Conservation (phyloP, 2,113 vertebrate genomes). For the Cryptotis parvus region DNA sequence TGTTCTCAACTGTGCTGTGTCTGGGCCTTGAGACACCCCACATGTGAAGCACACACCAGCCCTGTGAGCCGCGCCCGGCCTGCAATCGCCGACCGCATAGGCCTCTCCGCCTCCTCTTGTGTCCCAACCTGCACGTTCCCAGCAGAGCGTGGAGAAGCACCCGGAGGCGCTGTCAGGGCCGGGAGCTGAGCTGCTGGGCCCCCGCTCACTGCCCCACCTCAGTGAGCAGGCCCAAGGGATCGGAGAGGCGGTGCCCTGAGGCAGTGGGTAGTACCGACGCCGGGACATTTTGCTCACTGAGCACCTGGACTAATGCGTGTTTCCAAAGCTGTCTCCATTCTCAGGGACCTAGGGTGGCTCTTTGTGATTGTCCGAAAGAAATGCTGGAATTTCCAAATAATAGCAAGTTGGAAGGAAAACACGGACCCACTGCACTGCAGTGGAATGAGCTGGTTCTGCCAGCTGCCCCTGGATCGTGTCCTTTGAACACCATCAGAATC, state of each 20-base stretch:
- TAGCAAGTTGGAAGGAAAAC: not conserved
- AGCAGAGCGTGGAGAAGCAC: no score
- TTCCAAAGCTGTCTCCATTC: conserved; percentile 1
- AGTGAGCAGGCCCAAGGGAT: not conserved
- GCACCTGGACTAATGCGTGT: not conserved
- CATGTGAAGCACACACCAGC: no score
- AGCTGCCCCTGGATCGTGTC: no score
- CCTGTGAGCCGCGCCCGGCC: no score
- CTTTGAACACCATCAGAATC: no score
- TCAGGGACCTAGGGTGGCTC: not conserved
- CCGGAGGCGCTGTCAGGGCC: not conserved
- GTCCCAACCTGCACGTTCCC: no score
- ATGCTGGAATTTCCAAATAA: conserved; percentile 8
- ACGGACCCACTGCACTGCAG: not conserved
- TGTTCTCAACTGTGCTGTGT: no score
- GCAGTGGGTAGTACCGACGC: not conserved
- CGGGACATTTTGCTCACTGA: not conserved
- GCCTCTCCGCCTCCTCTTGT: no score
- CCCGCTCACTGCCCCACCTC: not conserved
- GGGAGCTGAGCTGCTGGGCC: not conserved
- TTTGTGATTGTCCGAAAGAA: conserved; percentile 1
- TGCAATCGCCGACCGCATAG: no score
- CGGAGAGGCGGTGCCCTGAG: not conserved
- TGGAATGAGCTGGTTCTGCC: no score
- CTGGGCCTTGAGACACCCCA: no score